Percentiles rank a stretch among this genome's conserved stretches.
phyloP scores from a whole-genome alignment of 2,113 vertebrate genomes.

The Spermophilus dauricus region DNA sequence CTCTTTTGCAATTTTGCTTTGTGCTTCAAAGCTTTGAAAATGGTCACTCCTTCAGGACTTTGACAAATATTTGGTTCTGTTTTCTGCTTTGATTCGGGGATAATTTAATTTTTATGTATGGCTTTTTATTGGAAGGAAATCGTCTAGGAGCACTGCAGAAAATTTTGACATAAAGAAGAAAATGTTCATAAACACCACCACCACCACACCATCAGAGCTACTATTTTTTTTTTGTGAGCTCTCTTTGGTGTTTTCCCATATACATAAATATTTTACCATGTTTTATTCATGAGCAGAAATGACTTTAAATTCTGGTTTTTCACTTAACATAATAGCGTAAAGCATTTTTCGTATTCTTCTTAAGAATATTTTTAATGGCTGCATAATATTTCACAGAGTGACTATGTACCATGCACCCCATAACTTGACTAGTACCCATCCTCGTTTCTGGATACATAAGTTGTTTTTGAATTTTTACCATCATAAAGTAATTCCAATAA shows the following conservation, averaged over 20 bases:
- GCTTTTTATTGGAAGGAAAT: conserved; percentile 53
- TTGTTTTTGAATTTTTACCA: not conserved
- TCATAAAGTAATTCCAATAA: conserved; percentile 37
- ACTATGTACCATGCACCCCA: not conserved
- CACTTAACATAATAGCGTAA: not conserved
- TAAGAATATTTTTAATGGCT: not conserved
- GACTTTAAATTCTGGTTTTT: conserved; percentile 28
- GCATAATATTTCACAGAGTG: conserved; percentile 41
- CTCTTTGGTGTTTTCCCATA: not conserved
- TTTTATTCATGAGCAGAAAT: not conserved
- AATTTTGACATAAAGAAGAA: conserved; percentile 52
- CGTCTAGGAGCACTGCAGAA: not conserved
- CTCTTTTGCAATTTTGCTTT: conserved; percentile 48
- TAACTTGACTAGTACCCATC: not conserved
- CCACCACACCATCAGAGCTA: too few relatives aligned
- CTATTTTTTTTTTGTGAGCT: not conserved
- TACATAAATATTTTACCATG: not conserved
- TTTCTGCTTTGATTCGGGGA: not conserved
- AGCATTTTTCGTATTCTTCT: not conserved
- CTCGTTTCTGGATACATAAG: not conserved
- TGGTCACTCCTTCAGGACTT: conserved; percentile 27
- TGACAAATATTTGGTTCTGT: conserved; percentile 23
- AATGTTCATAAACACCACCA: not conserved
- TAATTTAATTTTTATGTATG: conserved; percentile 40
- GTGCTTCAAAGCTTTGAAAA: conserved; percentile 48